Conservation (phyloP, 1,140 invertebrate genomes). For the Sweltsa coloradensis region DNA sequence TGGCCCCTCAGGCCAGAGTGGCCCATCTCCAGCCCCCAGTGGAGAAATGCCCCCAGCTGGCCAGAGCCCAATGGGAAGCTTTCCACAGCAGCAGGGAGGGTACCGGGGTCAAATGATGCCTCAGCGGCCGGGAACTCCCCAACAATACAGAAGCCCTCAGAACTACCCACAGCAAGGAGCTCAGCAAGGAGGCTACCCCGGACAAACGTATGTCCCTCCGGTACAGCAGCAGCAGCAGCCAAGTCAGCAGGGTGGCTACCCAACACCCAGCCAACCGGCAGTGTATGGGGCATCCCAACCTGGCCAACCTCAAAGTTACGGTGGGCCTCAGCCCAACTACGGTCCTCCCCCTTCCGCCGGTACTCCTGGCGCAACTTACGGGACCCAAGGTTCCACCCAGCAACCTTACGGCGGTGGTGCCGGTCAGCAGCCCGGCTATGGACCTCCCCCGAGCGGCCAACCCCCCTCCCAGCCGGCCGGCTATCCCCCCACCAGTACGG, state of each 20-base stretch:
- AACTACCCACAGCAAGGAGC: constrained; percentile 40
- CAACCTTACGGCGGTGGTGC: constrained; percentile 30
- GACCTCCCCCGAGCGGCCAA: constrained; percentile 29
- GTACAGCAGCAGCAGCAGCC: constrained; percentile 14
- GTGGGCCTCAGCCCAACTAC: constrained; percentile 30
- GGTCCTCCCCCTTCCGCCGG: constrained; percentile 29
- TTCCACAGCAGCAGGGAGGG: constrained; percentile 16
- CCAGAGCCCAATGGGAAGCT: constrained; percentile 25
- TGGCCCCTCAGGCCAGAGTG: constrained; percentile 10
- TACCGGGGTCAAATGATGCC: constrained; percentile 14
- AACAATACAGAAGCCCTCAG: constrained; percentile 37
- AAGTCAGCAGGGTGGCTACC: constrained; percentile 12
- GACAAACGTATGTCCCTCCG: constrained; percentile 16
- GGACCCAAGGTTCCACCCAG: constrained; percentile 23
- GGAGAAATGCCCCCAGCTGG: constrained; percentile 33
- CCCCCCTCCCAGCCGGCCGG: constrained; percentile 29
- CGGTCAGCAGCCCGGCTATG: constrained; percentile 25
- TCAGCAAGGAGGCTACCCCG: constrained; percentile 38
- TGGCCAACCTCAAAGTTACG: constrained; percentile 26
- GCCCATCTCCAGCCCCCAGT: constrained; percentile 10
- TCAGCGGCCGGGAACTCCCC: constrained; percentile 15
- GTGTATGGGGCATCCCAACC: constrained; percentile 9
- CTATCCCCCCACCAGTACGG: constrained; percentile 24
- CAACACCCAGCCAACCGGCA: neutral
- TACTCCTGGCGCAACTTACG: constrained; percentile 14